Evolutionary conservation across 37 sponge, comb jelly and placozoan genomes (phyloP), one percentile per base, ranked within the genome.

Genomic region (Lycopodina hypogea): DNA sequence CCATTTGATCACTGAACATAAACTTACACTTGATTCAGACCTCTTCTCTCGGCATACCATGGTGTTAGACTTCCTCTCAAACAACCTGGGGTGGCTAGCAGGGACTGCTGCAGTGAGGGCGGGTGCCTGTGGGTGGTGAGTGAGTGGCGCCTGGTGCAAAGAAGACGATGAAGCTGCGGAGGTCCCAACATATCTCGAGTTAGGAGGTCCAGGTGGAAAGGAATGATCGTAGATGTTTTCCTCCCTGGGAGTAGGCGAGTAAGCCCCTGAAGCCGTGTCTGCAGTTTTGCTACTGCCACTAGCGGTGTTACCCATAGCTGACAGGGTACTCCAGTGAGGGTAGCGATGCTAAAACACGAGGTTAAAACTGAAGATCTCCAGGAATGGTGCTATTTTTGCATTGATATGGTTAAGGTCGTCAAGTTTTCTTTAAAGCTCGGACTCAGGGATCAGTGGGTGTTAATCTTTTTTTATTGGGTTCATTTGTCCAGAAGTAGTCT

Each of bases 181-280:
- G 2, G 79, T 52, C 37, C 56, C 56, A 38, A 24, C 29, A 32
- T 35, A 30, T 8, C 37, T 37, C 4, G 64, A 34, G 74, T 71
- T 29, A 8, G 56, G 41, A 19, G 67, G 83, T 17, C 68, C 57
- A 0, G 68, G 84, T 29, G 78, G 68, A 63, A 71, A 77, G 22
- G 56, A 68, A 3, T 53, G 58, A 17, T 77, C 84, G 63, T 84
- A 84, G 37, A 77, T 42, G 37, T 77, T 84, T 42, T 76, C 84
- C 40, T 84, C 77, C 45, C 76, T 45, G 0, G 84, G 51, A 18
- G 84, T 71, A 24, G 77, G 71, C n/a, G 71, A 59, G 21, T 63
- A 63, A 59, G 76, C 76, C 2, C 76, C 76, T 39, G 61, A 58
- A 41, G 76, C 76, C 3, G 61, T 62, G 12, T 76, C 76, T 36